A percentile compares a stretch with the other conserved stretches of the same genome.
These are phyloP conservation scores for Rhyzopertha dominica DNA, from an alignment of 1,140 invertebrate species.

Conservation along the genomic window DNA sequence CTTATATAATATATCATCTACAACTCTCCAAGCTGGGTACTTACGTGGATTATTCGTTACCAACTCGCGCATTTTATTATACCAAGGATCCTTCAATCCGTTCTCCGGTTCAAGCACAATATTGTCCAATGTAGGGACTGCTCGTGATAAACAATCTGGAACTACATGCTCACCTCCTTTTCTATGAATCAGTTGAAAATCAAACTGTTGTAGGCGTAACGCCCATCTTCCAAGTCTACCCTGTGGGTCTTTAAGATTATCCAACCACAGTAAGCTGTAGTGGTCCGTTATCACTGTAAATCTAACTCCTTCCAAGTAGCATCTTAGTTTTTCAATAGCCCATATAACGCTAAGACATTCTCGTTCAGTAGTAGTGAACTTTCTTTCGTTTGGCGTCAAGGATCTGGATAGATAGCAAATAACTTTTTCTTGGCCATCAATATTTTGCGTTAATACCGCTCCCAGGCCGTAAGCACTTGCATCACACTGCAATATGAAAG, in stretches of 20 bases:
- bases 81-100: background rate
- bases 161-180: too few species aligned
- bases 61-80: background rate
- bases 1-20: slow-evolving; percentile 1
- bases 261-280: slow-evolving; percentile 44
- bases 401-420: slow-evolving; percentile 29
- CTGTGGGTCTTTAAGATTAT: slow-evolving; percentile 39
- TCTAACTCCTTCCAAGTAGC: slow-evolving; percentile 42
- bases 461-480: slow-evolving; percentile 18
- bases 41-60: background rate
- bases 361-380: slow-evolving; percentile 40
- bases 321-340: slow-evolving; percentile 37
- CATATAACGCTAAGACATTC: slow-evolving; percentile 45
- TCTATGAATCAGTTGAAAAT: slow-evolving; percentile 30
- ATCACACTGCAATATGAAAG: slow-evolving; percentile 28
- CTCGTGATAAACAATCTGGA: too few species aligned
- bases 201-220: slow-evolving; percentile 36
- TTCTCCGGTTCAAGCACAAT: too few species aligned
- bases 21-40: background rate
- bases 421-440: background rate
- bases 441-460: slow-evolving; percentile 10
- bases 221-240: slow-evolving; percentile 45
- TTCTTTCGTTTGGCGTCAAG: slow-evolving; percentile 36
- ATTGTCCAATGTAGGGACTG: too few species aligned
- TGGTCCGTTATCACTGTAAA: slow-evolving; percentile 49